phyloP scores from a whole-genome alignment of 2,113 vertebrate species.

The Sakesphorus luctuosus region DNA sequence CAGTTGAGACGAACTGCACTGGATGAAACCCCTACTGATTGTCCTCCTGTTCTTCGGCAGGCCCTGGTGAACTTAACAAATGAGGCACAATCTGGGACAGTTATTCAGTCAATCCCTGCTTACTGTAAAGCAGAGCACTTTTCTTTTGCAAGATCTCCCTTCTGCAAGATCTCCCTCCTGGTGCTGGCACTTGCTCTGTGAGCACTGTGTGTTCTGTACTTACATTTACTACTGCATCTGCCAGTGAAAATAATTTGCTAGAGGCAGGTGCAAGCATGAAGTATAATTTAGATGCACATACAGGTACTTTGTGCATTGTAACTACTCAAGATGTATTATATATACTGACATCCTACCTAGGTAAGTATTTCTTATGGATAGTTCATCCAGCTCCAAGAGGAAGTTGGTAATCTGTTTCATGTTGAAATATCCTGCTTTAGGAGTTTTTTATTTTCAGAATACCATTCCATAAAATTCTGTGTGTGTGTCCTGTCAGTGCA shows the following conservation, averaged over 20 bases:
- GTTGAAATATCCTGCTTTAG: not conserved
- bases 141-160: not conserved
- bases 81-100: accelerated
- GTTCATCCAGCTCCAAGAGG: not conserved
- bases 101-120: not conserved
- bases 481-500: not conserved
- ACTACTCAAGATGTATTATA: not conserved
- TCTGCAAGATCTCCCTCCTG: not conserved
- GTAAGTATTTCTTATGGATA: not conserved
- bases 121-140: not conserved
- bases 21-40: not conserved
- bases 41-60: not conserved
- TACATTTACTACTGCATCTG: not conserved
- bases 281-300: not conserved
- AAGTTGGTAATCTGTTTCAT: not conserved
- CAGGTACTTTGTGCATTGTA: not conserved
- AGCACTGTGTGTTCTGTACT: not conserved
- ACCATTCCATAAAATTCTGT: not conserved
- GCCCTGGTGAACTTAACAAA: not conserved
- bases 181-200: not conserved
- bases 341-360: not conserved
- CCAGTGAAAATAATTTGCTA: not conserved
- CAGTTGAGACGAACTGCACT: not conserved
- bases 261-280: not conserved
- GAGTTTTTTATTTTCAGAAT: not conserved